phyloP scores from a whole-genome alignment of 2,113 vertebrate genomes.

The Phycodurus eques region DNA sequence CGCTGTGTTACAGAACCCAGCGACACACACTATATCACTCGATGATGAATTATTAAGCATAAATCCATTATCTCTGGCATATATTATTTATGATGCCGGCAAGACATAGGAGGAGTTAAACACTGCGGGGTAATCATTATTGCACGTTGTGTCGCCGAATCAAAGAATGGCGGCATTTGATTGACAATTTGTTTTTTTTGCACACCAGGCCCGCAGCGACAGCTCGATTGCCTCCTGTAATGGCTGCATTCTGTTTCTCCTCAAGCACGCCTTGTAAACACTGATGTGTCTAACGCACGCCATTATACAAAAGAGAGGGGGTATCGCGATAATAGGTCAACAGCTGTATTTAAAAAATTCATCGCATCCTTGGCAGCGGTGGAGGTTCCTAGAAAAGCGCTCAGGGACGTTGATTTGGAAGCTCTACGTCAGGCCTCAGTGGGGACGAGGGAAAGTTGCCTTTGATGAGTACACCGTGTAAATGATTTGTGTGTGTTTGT shows the following conservation, averaged over 20 bases:
- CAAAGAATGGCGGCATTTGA: constrained; percentile 62
- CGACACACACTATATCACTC: constrained; percentile 71
- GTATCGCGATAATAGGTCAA: constrained; percentile 80
- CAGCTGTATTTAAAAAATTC: constrained; percentile 83
- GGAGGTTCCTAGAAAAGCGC: constrained; percentile 71
- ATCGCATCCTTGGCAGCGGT: constrained; percentile 78
- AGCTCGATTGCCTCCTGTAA: constrained; percentile 73
- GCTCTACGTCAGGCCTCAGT: constrained; percentile 67
- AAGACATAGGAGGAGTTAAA: constrained; percentile 70
- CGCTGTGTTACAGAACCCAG: constrained; percentile 69
- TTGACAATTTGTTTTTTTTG: constrained; percentile 64
- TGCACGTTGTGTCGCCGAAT: constrained; percentile 73
- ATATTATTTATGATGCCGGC: constrained; percentile 77
- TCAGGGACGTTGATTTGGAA: constrained; percentile 70
- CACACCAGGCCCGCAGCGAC: constrained; percentile 60
- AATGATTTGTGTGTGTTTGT: constrained; percentile 80
- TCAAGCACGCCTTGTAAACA: constrained; percentile 67
- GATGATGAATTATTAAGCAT: constrained; percentile 77
- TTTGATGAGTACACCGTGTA: constrained; percentile 81
- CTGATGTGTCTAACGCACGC: constrained; percentile 76
- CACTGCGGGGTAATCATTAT: constrained; percentile 69
- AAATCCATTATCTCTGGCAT: constrained; percentile 76
- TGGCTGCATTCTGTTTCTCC: constrained; percentile 68
- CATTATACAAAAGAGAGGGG: constrained; percentile 69
- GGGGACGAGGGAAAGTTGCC: constrained; percentile 71